These are phyloP conservation scores for Cyphomyrus discorhynchus DNA, from an alignment of 2,113 vertebrate species.

Conservation along the genomic window DNA sequence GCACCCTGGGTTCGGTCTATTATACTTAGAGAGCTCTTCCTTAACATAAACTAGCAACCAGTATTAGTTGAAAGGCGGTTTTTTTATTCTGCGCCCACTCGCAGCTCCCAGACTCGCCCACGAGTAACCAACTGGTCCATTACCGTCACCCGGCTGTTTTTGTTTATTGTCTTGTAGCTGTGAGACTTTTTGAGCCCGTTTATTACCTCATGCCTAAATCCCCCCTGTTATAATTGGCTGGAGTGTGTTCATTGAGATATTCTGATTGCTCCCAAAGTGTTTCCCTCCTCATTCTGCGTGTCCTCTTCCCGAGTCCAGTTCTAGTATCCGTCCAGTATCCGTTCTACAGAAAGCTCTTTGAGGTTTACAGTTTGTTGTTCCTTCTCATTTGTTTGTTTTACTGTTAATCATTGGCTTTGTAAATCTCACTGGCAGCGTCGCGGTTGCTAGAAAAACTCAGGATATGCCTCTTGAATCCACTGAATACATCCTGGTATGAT, in stretches of 20 bases:
- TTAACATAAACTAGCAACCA: background rate
- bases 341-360: background rate
- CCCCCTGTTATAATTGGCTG: background rate
- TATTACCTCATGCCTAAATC: background rate
- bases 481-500: background rate
- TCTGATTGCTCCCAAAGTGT: background rate
- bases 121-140: background rate
- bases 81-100: background rate
- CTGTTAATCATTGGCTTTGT: background rate
- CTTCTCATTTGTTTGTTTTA: constrained; percentile 4
- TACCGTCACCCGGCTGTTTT: constrained; percentile 5
- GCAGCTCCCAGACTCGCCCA: background rate
- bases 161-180: background rate
- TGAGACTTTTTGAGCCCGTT: background rate
- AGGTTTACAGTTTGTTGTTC: background rate
- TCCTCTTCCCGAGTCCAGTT: background rate
- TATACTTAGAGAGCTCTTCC: background rate
- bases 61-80: background rate
- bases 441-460: background rate
- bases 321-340: background rate
- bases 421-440: background rate
- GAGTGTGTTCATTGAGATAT: constrained; percentile 6
- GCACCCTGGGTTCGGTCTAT: background rate
- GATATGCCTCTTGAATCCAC: background rate
- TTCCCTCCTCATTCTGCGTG: background rate